Conservation (phyloP, 2,888 invertebrate species). For the Schizaphis graminum region DNA sequence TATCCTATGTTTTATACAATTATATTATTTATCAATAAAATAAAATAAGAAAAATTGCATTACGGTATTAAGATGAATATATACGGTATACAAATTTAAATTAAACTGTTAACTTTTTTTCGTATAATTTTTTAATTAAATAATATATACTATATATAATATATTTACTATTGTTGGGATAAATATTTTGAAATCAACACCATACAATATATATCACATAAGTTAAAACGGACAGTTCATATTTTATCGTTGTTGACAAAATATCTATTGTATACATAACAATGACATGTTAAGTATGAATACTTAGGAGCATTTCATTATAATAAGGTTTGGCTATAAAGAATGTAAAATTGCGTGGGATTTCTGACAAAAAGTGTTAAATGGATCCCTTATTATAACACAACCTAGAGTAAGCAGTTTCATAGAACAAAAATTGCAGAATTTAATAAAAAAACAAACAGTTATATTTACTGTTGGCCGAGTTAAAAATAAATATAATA, state of each 20-base stretch:
- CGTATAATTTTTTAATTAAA: neutral
- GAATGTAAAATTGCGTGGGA: slow-evolving; percentile 48
- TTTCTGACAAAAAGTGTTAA: slow-evolving; percentile 26
- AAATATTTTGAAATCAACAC: slow-evolving; percentile 43
- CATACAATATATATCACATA: neutral
- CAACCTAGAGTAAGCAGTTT: neutral
- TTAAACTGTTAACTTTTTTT: neutral
- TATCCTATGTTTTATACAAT: neutral
- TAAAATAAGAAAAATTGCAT: neutral
- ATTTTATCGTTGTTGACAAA: slow-evolving; percentile 31
- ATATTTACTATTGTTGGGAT: slow-evolving; percentile 3
- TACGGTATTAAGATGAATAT: neutral
- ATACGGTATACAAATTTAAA: neutral
- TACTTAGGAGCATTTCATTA: slow-evolving; percentile 1
- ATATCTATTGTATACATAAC: neutral
- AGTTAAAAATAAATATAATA: neutral
- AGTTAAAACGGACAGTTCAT: neutral
- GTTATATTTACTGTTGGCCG: neutral
- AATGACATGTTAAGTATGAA: slow-evolving; percentile 28
- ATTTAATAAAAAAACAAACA: slow-evolving; percentile 25
- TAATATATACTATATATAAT: neutral
- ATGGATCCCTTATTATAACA: slow-evolving; percentile 23
- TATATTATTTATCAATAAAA: neutral
- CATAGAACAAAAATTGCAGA: neutral
- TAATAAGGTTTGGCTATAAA: neutral